Conservation (phyloP, 2,888 invertebrate genomes). For the Stenolophus ochropezus region DNA sequence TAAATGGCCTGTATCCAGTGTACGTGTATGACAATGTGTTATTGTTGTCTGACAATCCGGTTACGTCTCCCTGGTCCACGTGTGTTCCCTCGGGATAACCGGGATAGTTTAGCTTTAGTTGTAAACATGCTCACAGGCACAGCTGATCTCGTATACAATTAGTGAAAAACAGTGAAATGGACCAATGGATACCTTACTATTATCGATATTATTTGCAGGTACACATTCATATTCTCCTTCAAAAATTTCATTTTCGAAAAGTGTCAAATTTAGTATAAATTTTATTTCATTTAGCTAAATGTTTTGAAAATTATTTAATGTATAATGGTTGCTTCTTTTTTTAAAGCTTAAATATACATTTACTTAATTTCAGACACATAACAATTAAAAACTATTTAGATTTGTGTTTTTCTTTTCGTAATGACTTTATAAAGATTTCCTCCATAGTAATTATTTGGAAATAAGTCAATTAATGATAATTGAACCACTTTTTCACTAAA, state of each 20-base stretch:
- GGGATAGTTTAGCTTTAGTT: slow-evolving; percentile 25
- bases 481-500: neutral
- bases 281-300: no score
- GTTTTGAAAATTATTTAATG: no score
- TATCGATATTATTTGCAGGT: slow-evolving; percentile 58
- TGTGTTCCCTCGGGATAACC: slow-evolving; percentile 33
- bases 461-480: neutral
- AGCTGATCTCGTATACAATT: neutral
- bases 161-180: slow-evolving; percentile 20
- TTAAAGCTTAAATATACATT: no score
- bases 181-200: slow-evolving; percentile 59
- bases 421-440: neutral
- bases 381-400: no score
- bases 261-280: no score
- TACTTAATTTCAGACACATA: no score
- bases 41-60: slow-evolving; percentile 50
- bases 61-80: slow-evolving; percentile 47
- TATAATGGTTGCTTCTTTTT: no score
- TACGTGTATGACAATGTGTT: slow-evolving; percentile 32
- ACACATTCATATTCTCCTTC: no score
- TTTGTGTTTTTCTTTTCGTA: no score
- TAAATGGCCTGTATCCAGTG: neutral
- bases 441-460: neutral
- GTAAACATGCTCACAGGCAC: slow-evolving; percentile 21
- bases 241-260: neutral